These are phyloP conservation scores for Sebastes diploproa DNA, from an alignment of 2,797 vertebrate species.

Conservation along the genomic window DNA sequence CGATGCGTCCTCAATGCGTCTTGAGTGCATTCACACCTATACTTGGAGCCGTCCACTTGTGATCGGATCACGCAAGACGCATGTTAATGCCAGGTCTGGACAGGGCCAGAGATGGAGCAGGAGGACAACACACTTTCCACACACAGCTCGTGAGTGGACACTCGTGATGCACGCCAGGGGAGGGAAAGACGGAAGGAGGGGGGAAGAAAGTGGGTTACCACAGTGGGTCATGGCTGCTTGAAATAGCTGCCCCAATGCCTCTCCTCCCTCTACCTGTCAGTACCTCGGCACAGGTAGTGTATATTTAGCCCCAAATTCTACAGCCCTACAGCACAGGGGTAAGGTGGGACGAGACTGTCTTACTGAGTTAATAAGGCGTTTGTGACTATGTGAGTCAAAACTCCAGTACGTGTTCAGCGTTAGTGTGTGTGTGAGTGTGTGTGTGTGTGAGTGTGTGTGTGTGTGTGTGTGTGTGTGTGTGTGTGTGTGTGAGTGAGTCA, in stretches of 20 bases:
- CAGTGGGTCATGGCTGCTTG: constrained; percentile 76
- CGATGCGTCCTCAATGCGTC: background rate
- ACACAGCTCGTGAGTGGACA: constrained; percentile 43
- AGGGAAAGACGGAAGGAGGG: constrained; percentile 53
- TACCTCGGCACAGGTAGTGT: constrained; percentile 61
- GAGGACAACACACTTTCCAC: constrained; percentile 20
- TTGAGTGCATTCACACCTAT: too few species aligned
- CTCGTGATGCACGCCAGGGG: constrained; percentile 43
- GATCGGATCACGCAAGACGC: background rate
- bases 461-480: background rate
- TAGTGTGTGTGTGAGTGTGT: constrained; percentile 5
- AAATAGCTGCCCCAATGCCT: constrained; percentile 75
- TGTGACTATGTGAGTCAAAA: constrained; percentile 57
- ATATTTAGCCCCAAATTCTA: constrained; percentile 75
- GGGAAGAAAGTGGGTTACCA: constrained; percentile 80
- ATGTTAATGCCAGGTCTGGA: background rate
- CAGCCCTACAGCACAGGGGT: constrained; percentile 64
- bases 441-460: background rate
- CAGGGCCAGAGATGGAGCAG: background rate
- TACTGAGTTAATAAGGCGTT: constrained; percentile 64
- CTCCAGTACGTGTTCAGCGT: constrained; percentile 15
- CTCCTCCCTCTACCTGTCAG: constrained; percentile 46
- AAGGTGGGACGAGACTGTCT: constrained; percentile 76
- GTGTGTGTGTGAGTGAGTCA: constrained; percentile 47
- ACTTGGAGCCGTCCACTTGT: background rate